Conservation (phyloP, 2,888 invertebrate species). For the Noctua comes region DNA sequence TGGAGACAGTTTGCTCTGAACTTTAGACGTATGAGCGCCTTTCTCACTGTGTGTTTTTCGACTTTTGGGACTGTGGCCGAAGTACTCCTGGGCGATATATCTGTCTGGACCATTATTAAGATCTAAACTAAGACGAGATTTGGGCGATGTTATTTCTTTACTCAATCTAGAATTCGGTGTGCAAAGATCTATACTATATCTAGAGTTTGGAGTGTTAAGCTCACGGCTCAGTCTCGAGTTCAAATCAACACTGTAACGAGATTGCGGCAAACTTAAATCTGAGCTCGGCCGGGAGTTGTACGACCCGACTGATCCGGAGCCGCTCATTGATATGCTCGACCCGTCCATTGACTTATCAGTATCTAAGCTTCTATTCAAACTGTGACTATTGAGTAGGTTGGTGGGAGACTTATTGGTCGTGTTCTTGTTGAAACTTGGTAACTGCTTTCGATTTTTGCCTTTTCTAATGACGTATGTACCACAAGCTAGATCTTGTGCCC, state of each 20-base stretch:
- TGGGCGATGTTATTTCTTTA: conserved; percentile 91
- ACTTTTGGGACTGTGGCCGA: conserved; percentile 87
- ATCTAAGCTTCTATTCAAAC: conserved; percentile 86
- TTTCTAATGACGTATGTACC: conserved; percentile 96
- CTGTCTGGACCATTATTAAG: conserved; percentile 90
- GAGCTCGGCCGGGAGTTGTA: conserved; percentile 92
- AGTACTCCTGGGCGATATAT: conserved; percentile 85
- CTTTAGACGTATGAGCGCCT: conserved; percentile 75
- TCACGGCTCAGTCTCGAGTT: conserved; percentile 90
- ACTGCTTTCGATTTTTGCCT: conserved; percentile 92
- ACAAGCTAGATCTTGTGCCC: conserved; percentile 82
- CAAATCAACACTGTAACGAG: conserved; percentile 90
- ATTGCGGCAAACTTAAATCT: conserved; percentile 91
- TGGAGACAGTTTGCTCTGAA: conserved; percentile 88
- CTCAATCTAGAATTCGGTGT: conserved; percentile 91
- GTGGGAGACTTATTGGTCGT: conserved; percentile 85
- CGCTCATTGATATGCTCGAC: conserved; percentile 88
- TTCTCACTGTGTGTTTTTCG: conserved; percentile 84
- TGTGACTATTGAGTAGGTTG: conserved; percentile 85
- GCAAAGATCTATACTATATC: conserved; percentile 93
- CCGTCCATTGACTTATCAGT: conserved; percentile 88
- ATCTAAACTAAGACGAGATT: conserved; percentile 91
- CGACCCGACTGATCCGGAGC: conserved; percentile 89
- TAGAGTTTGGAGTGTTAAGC: conserved; percentile 91
- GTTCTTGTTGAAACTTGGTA: conserved; percentile 90